Base-by-base conservation (phyloP, 2,888 invertebrate species). In the Lasioglossum zephyrum region DNA sequence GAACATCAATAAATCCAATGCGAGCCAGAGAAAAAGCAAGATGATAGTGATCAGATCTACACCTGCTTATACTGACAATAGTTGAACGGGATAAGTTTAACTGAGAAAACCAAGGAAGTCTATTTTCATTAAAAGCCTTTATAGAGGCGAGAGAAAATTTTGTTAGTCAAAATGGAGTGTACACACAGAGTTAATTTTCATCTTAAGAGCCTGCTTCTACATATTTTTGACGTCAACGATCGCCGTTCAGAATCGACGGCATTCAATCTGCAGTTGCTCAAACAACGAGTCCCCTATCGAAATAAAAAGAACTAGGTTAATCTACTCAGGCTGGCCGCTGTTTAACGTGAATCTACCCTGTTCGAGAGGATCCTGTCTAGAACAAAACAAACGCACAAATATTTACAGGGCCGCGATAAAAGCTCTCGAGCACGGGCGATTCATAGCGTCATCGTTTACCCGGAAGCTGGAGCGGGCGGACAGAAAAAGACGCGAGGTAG, bases 401-500 rank as follows among this genome's bases (percentile, higher is more conserved):
- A 36, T 73, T 31, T 36, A 9, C 53, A 4, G 11, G 31, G 36
- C 74, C 16, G n/a, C 39, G 57, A 57, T 49, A 49, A 73, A 49
- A 39, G 47, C 39, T 36, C 39, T 39, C 47, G 66, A 39, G 66
- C 9, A 36, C 18, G 36, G 44, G 44, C 44, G 39, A 39, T 72
- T 72, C 73, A 49, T n/a, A 31, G 73, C 49, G 47, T 39, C n/a
- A 31, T 57, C 74, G 57, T 74, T 36, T 13, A 69, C 66, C n/a
- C 70, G 70, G 70, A 41, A 11, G 70, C 70, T n/a, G 39, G 70
- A 41, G 13, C 22, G 9, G 39, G 76, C 5, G 57, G 39, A 78
- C 75, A 60, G 74, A 44, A 63, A 69, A 69, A 66, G 66, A 22
- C 66, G 36, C 63, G n/a, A 57, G 63, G 63, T 31, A 31, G 31